Percentiles rank a stretch among this genome's conserved stretches.
Conservation (phyloP, 1,140 invertebrate species). For the Dolichoris vasculosae region DNA sequence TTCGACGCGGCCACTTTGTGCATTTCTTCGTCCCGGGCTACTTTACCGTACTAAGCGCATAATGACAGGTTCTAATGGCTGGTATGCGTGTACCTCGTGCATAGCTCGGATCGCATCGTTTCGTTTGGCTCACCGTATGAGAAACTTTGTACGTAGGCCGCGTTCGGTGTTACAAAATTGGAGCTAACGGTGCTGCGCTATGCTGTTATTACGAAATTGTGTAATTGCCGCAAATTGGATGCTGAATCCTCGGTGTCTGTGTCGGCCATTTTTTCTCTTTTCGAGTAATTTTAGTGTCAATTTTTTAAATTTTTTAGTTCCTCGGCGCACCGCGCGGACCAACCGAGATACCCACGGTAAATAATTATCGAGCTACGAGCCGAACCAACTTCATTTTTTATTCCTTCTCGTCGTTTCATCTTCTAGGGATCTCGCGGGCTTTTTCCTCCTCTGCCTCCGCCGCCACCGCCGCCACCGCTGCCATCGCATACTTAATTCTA, state of each 20-base stretch:
- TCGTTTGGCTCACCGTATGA: not conserved
- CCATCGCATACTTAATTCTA: not conserved
- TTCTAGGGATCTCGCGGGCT: not conserved
- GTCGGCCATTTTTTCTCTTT: not conserved
- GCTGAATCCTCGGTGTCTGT: not conserved
- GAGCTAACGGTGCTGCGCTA: conserved; percentile 1
- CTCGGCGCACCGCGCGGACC: not conserved
- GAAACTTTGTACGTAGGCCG: not conserved
- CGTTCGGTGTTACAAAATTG: not conserved
- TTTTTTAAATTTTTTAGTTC: not conserved
- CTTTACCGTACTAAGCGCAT: not conserved
- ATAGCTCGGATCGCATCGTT: not conserved
- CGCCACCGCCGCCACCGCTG: not conserved
- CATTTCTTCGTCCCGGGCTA: too few relatives aligned
- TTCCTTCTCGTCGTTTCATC: not conserved
- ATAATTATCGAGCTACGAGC: not conserved
- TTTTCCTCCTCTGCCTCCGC: not conserved
- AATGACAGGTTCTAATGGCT: conserved; percentile 37
- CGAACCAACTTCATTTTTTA: not conserved
- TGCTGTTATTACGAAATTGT: conserved; percentile 21
- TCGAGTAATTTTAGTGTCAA: not conserved
- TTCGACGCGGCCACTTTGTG: not conserved
- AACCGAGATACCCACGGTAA: not conserved
- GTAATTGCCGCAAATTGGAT: conserved; percentile 39
- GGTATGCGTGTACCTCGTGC: not conserved